A percentile compares a stretch with the other conserved stretches of the same genome.
These are phyloP conservation scores for Akabosia matsudoensis DNA, from an alignment of 1,140 invertebrate genomes.

Conservation along the genomic window DNA sequence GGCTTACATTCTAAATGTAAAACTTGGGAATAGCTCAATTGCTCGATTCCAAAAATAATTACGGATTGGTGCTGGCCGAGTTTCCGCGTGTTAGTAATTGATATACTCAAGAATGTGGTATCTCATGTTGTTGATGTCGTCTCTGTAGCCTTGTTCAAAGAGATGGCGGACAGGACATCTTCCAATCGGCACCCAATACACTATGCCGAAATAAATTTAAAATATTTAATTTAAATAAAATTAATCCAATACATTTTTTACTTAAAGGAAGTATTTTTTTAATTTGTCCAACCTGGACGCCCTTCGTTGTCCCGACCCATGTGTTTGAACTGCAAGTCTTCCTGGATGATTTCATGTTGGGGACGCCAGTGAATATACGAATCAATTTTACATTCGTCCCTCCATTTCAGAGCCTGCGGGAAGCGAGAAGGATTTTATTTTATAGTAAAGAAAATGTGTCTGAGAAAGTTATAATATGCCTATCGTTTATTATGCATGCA, in stretches of 20 bases:
- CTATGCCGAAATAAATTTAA: too few species aligned
- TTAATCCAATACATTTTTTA: too few species aligned
- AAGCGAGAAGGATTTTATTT: not conserved
- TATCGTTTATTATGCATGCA: too few species aligned
- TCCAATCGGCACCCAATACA: conserved; percentile 7
- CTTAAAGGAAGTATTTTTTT: too few species aligned
- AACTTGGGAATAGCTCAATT: conserved; percentile 25
- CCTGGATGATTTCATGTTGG: not conserved
- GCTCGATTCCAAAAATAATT: conserved; percentile 28
- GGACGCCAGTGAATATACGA: conserved; percentile 15
- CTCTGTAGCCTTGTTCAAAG: conserved; percentile 26
- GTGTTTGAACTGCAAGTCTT: conserved; percentile 20
- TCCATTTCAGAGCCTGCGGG: conserved; percentile 18
- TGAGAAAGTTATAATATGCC: too few species aligned
- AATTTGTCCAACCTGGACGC: too few species aligned
- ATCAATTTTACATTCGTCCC: conserved; percentile 20
- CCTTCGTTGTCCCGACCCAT: conserved; percentile 23
- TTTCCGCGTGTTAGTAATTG: conserved; percentile 10
- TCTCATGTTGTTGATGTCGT: conserved; percentile 21
- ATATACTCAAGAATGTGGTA: conserved; percentile 27
- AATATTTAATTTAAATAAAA: too few species aligned
- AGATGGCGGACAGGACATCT: conserved; percentile 20
- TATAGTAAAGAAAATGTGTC: not conserved
- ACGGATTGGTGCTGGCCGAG: conserved; percentile 15
- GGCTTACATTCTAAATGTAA: conserved; percentile 29